A percentile compares a stretch with the other conserved stretches of the same genome.
These are phyloP conservation scores for Paedocypris sp. DNA, from an alignment of 2,113 vertebrate species.

Conservation along the genomic window DNA sequence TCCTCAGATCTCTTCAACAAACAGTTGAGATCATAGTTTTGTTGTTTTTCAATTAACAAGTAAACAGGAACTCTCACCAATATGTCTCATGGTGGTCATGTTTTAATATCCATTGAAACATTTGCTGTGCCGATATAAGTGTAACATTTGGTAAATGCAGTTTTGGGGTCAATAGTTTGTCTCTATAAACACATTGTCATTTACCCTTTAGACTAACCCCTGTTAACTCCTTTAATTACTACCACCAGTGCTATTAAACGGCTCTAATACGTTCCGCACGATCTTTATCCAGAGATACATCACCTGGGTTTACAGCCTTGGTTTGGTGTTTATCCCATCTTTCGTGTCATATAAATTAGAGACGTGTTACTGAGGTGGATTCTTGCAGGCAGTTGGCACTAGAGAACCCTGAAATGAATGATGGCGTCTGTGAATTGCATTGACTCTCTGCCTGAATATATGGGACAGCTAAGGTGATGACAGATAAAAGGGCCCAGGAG, in stretches of 20 bases:
- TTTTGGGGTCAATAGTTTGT: background rate
- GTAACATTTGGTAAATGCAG: background rate
- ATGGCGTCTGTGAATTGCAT: conserved; percentile 49
- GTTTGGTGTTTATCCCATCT: conserved; percentile 11
- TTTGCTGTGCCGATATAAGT: too few species aligned
- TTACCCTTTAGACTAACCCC: too few species aligned
- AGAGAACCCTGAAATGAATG: conserved; percentile 42
- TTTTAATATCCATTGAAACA: too few species aligned
- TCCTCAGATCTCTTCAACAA: too few species aligned
- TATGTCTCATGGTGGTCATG: too few species aligned
- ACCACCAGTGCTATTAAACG: background rate
- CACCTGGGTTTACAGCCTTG: conserved; percentile 3
- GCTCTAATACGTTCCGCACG: background rate
- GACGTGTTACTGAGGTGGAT: conserved; percentile 17
- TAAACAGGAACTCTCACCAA: too few species aligned
- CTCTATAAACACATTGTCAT: background rate
- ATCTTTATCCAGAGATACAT: conserved; percentile 14
- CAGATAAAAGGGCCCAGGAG: conserved; percentile 50
- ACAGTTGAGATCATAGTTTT: too few species aligned
- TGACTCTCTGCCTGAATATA: conserved; percentile 49
- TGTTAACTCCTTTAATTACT: too few species aligned
- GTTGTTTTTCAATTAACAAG: too few species aligned
- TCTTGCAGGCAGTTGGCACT: background rate
- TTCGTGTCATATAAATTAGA: conserved; percentile 21
- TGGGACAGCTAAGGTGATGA: conserved; percentile 55